Evolutionary conservation across 2,797 vertebrate species (phyloP).

Genomic region (Phoeniculus purpureus): DNA sequence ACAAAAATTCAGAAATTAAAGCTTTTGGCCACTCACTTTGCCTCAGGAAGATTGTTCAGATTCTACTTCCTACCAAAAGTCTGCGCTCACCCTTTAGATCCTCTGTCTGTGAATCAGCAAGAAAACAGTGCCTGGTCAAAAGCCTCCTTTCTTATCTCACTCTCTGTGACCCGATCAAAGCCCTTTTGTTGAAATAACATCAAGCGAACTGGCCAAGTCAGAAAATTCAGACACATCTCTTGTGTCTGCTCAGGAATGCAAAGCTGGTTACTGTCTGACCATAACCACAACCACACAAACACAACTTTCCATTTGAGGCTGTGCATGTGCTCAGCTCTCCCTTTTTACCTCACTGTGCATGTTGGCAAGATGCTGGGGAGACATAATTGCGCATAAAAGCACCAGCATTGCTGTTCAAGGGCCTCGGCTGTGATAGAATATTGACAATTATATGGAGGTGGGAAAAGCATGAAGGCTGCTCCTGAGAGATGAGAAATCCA

Average conservation of each 20-base stretch:
- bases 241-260: conserved; percentile 43
- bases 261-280: conserved; percentile 55
- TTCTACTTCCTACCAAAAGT: background rate
- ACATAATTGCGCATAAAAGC: conserved; percentile 30
- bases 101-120: background rate
- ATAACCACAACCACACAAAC: conserved; percentile 71
- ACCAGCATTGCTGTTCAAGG: background rate
- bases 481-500: background rate
- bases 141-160: background rate
- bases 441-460: background rate
- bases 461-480: background rate
- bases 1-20: background rate
- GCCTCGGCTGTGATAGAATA: background rate
- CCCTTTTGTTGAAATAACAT: conserved; percentile 11
- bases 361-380: conserved; percentile 13
- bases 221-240: conserved; percentile 50
- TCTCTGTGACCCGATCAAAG: conserved; percentile 9
- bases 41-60: background rate
- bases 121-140: background rate
- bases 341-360: background rate
- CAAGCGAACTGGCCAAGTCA: background rate
- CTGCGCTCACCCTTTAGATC: background rate
- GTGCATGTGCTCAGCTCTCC: conserved; percentile 14
- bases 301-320: conserved; percentile 65
- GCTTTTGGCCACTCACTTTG: background rate